Conservation (phyloP, 2,113 vertebrate species). For the Pelusios castaneus region DNA sequence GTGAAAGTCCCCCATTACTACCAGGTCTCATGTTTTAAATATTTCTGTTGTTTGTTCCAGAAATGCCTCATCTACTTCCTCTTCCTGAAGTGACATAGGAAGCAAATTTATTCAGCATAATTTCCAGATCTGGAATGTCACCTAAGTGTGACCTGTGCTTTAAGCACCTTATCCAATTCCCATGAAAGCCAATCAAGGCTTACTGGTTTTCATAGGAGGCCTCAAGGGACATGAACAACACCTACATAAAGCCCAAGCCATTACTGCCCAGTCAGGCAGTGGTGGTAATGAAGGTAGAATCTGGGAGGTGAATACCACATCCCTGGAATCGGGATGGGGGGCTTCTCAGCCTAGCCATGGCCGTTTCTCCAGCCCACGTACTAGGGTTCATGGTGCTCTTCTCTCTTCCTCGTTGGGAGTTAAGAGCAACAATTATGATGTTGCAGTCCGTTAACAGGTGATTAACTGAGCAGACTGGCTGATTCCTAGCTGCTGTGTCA, state of each 20-base stretch:
- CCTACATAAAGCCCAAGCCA: background rate
- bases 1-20: background rate
- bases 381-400: too few relatives aligned
- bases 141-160: background rate
- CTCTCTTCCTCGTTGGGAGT: too few relatives aligned
- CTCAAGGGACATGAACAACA: background rate
- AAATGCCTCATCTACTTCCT: background rate
- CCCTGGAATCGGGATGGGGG: background rate
- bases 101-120: background rate
- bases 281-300: background rate
- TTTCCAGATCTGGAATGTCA: background rate
- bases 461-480: rapidly evolving
- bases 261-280: background rate
- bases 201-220: background rate
- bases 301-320: background rate
- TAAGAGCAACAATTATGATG: background rate
- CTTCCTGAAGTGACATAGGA: background rate
- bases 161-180: background rate
- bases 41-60: background rate
- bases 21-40: background rate
- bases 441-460: background rate
- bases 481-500: background rate
- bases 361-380: background rate
- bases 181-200: background rate
- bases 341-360: background rate